These are phyloP conservation scores for Myotis yumanensis DNA, from an alignment of 2,113 vertebrate species.

Conservation along the genomic window DNA sequence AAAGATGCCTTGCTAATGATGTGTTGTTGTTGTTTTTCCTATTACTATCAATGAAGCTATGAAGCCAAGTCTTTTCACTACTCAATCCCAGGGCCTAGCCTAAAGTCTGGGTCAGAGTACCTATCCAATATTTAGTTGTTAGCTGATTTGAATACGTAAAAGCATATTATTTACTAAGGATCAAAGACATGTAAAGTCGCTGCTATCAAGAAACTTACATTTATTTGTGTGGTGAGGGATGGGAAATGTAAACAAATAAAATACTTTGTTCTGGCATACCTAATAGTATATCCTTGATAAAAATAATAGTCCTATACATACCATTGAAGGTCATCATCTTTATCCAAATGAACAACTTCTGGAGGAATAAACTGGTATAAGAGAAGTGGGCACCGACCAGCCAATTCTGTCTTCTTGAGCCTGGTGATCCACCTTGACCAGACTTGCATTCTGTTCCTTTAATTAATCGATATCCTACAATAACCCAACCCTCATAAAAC, in stretches of 20 bases:
- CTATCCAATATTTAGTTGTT: not conserved
- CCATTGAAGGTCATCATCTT: not conserved
- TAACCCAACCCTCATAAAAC: not conserved
- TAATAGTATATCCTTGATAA: not conserved
- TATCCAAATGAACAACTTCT: conserved; percentile 1
- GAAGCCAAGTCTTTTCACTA: not conserved
- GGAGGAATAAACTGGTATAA: not conserved
- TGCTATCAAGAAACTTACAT: not conserved
- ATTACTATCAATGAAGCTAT: not conserved
- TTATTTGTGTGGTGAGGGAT: not conserved
- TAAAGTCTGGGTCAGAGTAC: not conserved
- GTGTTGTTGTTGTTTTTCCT: not conserved
- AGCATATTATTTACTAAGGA: not conserved
- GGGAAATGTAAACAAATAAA: conserved; percentile 2
- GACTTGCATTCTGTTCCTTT: not conserved
- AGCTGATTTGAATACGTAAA: conserved; percentile 38
- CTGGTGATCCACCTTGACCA: not conserved
- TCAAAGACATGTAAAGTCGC: not conserved
- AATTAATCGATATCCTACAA: not conserved
- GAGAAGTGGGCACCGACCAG: not conserved
- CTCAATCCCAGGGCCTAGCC: not conserved
- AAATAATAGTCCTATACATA: not conserved
- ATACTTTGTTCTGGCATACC: not conserved
- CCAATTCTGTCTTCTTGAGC: not conserved
- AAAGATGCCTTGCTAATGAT: conserved; percentile 7